Percentiles rank a stretch among this genome's conserved stretches.
Conservation (phyloP, 2,888 invertebrate species). For the Drosophila kanekoi region DNA sequence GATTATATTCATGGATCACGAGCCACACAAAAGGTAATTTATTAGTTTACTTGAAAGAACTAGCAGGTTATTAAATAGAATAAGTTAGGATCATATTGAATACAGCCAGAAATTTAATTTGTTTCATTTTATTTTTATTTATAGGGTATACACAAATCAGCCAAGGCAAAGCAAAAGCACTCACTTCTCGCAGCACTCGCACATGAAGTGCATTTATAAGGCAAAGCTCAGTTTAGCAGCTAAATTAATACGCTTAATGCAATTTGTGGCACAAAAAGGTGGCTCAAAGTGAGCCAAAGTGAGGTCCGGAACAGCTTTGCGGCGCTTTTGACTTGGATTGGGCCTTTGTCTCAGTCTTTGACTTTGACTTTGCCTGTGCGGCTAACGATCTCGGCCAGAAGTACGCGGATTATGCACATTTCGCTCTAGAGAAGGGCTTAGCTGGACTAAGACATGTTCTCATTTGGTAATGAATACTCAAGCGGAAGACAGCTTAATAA, state of each 20-base stretch:
- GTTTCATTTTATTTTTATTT: too few species aligned
- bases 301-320: slow-evolving; percentile 7
- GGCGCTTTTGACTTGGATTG: slow-evolving; percentile 26
- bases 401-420: slow-evolving; percentile 31
- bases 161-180: neutral
- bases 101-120: too few species aligned
- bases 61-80: too few species aligned
- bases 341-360: slow-evolving; percentile 5
- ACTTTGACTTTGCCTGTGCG: neutral
- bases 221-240: slow-evolving; percentile 34
- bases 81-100: too few species aligned
- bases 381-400: slow-evolving; percentile 35
- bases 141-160: slow-evolving; percentile 5
- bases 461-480: slow-evolving; percentile 19
- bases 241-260: slow-evolving; percentile 72
- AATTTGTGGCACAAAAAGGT: slow-evolving; percentile 61
- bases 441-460: slow-evolving; percentile 22
- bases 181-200: neutral
- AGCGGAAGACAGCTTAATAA: slow-evolving; percentile 31
- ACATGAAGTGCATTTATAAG: slow-evolving; percentile 23
- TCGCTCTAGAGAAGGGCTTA: slow-evolving; percentile 10
- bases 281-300: slow-evolving; percentile 52
- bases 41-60: too few species aligned
- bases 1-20: too few species aligned
- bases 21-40: too few species aligned